Conservation (phyloP, 2,888 invertebrate species). For the Epinotia ramella region DNA sequence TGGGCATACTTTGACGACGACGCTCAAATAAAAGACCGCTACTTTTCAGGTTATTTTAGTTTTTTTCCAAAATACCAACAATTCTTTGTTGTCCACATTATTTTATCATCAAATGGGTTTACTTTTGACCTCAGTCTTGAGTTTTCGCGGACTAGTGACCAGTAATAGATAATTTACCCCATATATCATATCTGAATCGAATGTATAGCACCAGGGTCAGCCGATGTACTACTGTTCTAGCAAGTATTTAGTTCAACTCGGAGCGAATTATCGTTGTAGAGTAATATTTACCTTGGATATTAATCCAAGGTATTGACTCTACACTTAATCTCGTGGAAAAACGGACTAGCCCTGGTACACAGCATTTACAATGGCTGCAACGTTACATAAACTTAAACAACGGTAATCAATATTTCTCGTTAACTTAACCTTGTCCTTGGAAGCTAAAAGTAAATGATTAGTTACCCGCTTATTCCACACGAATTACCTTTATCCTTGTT, state of each 20-base stretch:
- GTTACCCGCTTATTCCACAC: slow-evolving; percentile 13
- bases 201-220: not conserved
- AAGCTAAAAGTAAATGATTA: slow-evolving; percentile 49
- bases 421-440: slow-evolving; percentile 49
- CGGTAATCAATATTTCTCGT: slow-evolving; percentile 25
- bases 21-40: too few species aligned
- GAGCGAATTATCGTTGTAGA: too few species aligned
- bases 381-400: not conserved
- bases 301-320: not conserved
- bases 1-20: too few species aligned
- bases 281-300: too few species aligned
- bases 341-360: not conserved
- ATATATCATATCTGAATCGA: not conserved
- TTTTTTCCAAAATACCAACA: too few species aligned
- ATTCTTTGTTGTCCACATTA: too few species aligned
- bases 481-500: slow-evolving; percentile 51
- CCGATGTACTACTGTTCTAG: not conserved
- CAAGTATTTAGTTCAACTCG: not conserved
- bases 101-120: too few species aligned
- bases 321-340: not conserved
- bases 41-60: too few species aligned
- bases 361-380: not conserved
- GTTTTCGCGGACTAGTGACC: too few species aligned
- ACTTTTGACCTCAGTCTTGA: too few species aligned
- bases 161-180: too few species aligned